These are phyloP conservation scores for Ephydatia muelleri DNA, from an alignment of 37 sponge, comb jelly and placozoan species.

Conservation along the genomic window DNA sequence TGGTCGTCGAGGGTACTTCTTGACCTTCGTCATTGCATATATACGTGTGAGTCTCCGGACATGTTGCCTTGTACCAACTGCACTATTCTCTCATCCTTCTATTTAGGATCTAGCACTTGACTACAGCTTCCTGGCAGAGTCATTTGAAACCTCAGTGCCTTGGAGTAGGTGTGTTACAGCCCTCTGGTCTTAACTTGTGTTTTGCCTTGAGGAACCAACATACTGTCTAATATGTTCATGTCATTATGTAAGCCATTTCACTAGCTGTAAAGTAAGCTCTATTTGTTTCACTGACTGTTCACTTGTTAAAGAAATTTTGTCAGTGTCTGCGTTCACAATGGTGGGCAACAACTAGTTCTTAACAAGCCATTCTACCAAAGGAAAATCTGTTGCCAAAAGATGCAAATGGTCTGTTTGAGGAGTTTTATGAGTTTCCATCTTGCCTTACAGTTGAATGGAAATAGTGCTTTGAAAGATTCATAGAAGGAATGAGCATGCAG, in stretches of 20 bases:
- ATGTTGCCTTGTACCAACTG: neutral
- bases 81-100: neutral
- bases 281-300: too few relatives aligned
- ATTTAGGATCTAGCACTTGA: constrained; percentile 87
- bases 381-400: too few relatives aligned
- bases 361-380: too few relatives aligned
- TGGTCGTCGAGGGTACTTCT: constrained; percentile 86
- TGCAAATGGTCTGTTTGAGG: too few relatives aligned
- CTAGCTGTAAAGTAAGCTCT: neutral
- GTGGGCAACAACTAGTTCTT: too few relatives aligned
- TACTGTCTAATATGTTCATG: neutral
- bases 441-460: too few relatives aligned
- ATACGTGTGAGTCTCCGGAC: constrained; percentile 60
- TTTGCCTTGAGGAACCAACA: neutral
- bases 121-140: constrained; percentile 80
- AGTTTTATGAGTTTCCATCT: too few relatives aligned
- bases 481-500: too few relatives aligned
- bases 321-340: too few relatives aligned
- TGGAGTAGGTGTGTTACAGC: constrained; percentile 79
- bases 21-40: constrained; percentile 93
- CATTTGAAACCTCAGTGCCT: constrained; percentile 97
- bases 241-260: neutral
- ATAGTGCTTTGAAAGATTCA: too few relatives aligned
- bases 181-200: neutral
- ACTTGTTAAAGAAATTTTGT: too few relatives aligned